Conservation (phyloP, 2,797 vertebrate species). For the Triplophysa yarkandensis region DNA sequence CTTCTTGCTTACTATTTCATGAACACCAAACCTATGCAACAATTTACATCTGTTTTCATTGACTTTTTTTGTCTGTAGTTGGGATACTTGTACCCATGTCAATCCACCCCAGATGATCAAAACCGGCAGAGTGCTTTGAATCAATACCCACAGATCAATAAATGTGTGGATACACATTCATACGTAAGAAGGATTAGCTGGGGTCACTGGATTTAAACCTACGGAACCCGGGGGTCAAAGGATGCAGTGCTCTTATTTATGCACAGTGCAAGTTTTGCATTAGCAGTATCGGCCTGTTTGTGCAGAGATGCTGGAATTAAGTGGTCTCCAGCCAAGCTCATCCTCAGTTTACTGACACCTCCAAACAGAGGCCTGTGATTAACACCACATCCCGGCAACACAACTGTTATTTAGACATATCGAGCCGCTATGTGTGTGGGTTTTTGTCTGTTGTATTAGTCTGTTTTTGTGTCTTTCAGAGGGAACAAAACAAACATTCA, state of each 20-base stretch:
- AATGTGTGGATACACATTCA: slow-evolving; percentile 21
- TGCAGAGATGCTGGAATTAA: slow-evolving; percentile 52
- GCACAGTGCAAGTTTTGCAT: slow-evolving; percentile 45
- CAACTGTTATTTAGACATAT: slow-evolving; percentile 54
- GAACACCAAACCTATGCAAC: too few species aligned
- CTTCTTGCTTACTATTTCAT: too few species aligned
- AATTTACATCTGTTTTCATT: too few species aligned
- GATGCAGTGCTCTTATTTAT: slow-evolving; percentile 49
- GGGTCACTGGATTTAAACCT: slow-evolving; percentile 27
- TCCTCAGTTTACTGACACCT: slow-evolving; percentile 51
- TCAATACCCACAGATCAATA: slow-evolving; percentile 47
- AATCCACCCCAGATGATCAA: slow-evolving; percentile 23
- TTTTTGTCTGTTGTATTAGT: slow-evolving; percentile 20
- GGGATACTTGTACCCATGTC: slow-evolving; percentile 15
- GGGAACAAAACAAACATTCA: slow-evolving; percentile 23
- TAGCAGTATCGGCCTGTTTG: slow-evolving; percentile 53
- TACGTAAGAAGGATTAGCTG: slow-evolving; percentile 11
- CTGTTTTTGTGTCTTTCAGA: slow-evolving; percentile 26
- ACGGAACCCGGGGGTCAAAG: slow-evolving; percentile 30
- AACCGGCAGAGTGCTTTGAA: slow-evolving; percentile 15
- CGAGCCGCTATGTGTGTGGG: slow-evolving; percentile 36
- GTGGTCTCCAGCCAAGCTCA: slow-evolving; percentile 51
- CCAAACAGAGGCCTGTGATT: slow-evolving; percentile 50
- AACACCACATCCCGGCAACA: slow-evolving; percentile 54
- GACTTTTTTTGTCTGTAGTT: too few species aligned